Percentiles rank a stretch among this genome's conserved stretches.
These are phyloP conservation scores for Ichneumon xanthorius DNA, from an alignment of 2,888 invertebrate species.

Conservation along the genomic window DNA sequence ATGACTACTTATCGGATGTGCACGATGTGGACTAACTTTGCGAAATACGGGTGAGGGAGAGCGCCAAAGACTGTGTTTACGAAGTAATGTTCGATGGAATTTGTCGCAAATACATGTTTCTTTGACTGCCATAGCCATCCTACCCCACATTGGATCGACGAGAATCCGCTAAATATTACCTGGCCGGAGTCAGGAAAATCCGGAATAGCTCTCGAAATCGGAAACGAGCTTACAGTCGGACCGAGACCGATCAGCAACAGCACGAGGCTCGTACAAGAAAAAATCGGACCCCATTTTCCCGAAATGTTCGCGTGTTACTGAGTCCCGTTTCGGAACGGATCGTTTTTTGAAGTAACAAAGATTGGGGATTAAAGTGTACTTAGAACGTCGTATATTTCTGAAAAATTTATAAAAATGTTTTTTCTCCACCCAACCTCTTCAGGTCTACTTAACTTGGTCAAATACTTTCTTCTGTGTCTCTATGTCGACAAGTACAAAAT, in stretches of 20 bases:
- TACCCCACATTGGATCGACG: conserved; percentile 63
- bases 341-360: too few species aligned
- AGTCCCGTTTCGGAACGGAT: too few species aligned
- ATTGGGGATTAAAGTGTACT: too few species aligned
- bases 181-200: conserved; percentile 67
- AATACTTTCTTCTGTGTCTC: not conserved
- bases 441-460: too few species aligned
- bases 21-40: conserved; percentile 52
- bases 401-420: too few species aligned
- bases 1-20: conserved; percentile 10
- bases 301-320: too few species aligned
- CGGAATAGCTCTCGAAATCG: conserved; percentile 68
- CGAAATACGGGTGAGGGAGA: conserved; percentile 43
- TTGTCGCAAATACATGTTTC: not conserved
- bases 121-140: conserved; percentile 68
- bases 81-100: not conserved
- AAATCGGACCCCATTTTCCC: too few species aligned
- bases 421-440: too few species aligned
- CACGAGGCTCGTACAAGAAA: too few species aligned
- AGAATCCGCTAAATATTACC: conserved; percentile 44
- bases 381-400: too few species aligned
- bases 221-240: conserved; percentile 20
- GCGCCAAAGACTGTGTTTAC: not conserved
- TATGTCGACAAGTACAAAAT: conserved; percentile 1
- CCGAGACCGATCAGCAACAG: conserved; percentile 42